A percentile compares a stretch with the other conserved stretches of the same genome.
These are phyloP conservation scores for Procambarus virginalis DNA, from an alignment of 1,140 invertebrate genomes.

Conservation along the genomic window DNA sequence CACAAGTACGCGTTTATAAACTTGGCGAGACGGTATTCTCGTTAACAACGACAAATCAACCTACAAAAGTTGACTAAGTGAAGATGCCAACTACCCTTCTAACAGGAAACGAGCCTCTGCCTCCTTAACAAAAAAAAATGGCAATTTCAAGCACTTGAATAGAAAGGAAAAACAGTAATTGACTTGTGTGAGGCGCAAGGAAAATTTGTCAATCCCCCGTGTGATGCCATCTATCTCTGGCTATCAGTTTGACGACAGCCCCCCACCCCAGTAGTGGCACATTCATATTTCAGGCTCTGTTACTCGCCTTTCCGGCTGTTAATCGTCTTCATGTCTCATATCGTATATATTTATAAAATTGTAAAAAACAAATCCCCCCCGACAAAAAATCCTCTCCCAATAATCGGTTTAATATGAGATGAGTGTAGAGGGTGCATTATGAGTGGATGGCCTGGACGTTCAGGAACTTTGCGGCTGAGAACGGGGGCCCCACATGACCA, in stretches of 20 bases:
- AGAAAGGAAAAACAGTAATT: constrained; percentile 15
- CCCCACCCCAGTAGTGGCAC: too few relatives aligned
- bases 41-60: not conserved
- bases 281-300: too few relatives aligned
- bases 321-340: too few relatives aligned
- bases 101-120: not conserved
- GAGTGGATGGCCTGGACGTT: not conserved
- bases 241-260: too few relatives aligned
- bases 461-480: not conserved
- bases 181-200: not conserved
- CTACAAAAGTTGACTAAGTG: not conserved
- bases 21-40: not conserved
- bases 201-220: not conserved
- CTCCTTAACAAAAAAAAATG: not conserved
- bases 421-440: not conserved
- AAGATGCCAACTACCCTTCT: not conserved
- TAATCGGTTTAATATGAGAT: not conserved
- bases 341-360: too few relatives aligned
- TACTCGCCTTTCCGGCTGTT: too few relatives aligned
- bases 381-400: too few relatives aligned
- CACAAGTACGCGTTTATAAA: not conserved
- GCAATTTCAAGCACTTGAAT: not conserved
- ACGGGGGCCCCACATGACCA: not conserved
- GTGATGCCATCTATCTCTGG: not conserved
- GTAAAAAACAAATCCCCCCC: too few relatives aligned